These are phyloP conservation scores for Spea bombifrons DNA, from an alignment of 2,113 vertebrate genomes.

Conservation along the genomic window DNA sequence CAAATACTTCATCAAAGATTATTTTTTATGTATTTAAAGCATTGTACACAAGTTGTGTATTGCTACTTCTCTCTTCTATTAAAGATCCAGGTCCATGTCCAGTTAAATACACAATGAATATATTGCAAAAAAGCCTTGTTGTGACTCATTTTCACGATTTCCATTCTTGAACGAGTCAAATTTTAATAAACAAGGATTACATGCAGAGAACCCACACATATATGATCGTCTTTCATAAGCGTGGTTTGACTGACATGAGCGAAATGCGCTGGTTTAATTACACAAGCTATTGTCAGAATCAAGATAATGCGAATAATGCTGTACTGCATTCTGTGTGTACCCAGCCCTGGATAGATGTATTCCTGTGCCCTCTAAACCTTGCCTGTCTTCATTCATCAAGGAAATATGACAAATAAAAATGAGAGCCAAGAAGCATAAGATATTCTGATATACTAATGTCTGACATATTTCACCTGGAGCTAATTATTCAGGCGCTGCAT, in stretches of 20 bases:
- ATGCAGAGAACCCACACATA: background rate
- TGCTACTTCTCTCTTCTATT: no score
- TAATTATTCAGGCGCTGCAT: constrained; percentile 18
- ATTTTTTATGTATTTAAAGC: no score
- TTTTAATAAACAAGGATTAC: background rate
- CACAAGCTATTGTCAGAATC: constrained; percentile 29
- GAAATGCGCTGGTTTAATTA: constrained; percentile 34
- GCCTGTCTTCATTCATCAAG: constrained; percentile 36
- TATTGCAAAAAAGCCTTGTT: no score
- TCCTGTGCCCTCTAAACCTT: constrained; percentile 32
- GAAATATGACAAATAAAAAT: constrained; percentile 32
- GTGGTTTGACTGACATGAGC: constrained; percentile 28
- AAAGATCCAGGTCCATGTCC: no score
- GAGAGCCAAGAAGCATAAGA: constrained; percentile 40
- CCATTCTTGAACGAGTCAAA: no score
- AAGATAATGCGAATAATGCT: constrained; percentile 26
- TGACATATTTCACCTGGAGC: constrained; percentile 39
- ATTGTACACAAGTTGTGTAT: no score
- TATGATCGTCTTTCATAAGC: background rate
- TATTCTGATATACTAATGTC: constrained; percentile 28
- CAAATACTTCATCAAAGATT: no score
- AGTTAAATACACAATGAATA: no score
- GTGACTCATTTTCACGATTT: no score
- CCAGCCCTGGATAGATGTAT: constrained; percentile 32
- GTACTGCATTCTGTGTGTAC: constrained; percentile 8